These are phyloP conservation scores for Epinotia brunnichana DNA, from an alignment of 2,888 invertebrate species.

Conservation along the genomic window DNA sequence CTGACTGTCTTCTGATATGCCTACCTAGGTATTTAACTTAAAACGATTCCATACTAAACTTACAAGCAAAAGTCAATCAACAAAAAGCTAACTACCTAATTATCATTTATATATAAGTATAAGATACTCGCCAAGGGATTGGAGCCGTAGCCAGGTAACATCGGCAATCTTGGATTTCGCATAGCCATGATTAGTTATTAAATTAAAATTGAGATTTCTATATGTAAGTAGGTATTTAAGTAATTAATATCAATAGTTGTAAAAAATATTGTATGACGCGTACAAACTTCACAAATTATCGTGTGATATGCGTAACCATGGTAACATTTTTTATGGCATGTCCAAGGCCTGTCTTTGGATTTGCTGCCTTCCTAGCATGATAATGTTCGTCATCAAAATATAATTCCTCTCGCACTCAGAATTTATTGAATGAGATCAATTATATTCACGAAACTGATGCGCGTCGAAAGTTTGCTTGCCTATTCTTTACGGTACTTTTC, in stretches of 20 bases:
- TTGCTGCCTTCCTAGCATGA: background rate
- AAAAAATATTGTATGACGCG: conserved; percentile 28
- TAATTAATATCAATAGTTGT: conserved; percentile 21
- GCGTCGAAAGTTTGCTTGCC: too few relatives aligned
- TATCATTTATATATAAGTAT: background rate
- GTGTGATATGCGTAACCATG: conserved; percentile 19
- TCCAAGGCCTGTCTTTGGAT: background rate
- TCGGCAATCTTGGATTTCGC: conserved; percentile 87
- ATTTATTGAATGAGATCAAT: too few relatives aligned
- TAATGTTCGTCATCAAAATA: too few relatives aligned
- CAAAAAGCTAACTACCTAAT: too few relatives aligned
- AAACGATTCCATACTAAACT: too few relatives aligned
- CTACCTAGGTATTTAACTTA: too few relatives aligned
- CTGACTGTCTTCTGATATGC: too few relatives aligned
- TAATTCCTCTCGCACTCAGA: too few relatives aligned
- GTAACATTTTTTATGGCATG: conserved; percentile 14
- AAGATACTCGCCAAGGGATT: conserved; percentile 85
- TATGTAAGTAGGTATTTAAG: conserved; percentile 11
- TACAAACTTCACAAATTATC: conserved; percentile 20
- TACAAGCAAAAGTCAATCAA: too few relatives aligned
- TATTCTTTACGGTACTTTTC: too few relatives aligned
- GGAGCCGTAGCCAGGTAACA: conserved; percentile 89
- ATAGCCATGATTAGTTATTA: conserved; percentile 65
- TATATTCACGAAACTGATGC: too few relatives aligned
- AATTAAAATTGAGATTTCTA: conserved; percentile 30